phyloP scores from a whole-genome alignment of 2,797 vertebrate species.

The Scleropages formosus region DNA sequence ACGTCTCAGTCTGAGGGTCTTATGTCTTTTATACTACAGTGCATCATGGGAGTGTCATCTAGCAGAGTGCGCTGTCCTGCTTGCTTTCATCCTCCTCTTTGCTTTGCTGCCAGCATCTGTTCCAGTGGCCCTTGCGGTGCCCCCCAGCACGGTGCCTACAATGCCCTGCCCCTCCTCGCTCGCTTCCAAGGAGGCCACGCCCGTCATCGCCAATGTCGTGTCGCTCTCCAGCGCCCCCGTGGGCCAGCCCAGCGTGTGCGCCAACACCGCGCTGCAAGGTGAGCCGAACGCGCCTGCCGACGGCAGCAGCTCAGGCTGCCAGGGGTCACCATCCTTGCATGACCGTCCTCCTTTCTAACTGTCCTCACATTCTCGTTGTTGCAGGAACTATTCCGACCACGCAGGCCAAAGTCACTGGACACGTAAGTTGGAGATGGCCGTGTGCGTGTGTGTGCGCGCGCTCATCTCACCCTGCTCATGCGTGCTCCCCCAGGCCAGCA shows the following conservation, averaged over 20 bases:
- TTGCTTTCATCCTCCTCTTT: neutral
- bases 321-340: neutral
- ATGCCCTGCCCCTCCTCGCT: constrained; percentile 32
- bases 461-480: constrained; percentile 6
- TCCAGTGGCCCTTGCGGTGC: constrained; percentile 24
- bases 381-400: constrained; percentile 77
- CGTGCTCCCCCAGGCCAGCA: constrained; percentile 68
- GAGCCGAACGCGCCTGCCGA: no score
- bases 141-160: constrained; percentile 50
- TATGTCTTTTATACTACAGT: no score
- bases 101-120: constrained; percentile 24
- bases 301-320: no score
- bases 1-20: no score
- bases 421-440: constrained; percentile 69
- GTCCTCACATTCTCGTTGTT: neutral
- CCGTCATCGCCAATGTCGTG: constrained; percentile 90
- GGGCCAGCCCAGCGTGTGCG: constrained; percentile 69
- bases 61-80: neutral
- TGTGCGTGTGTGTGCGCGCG: neutral
- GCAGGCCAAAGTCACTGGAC: constrained; percentile 74
- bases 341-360: neutral
- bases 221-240: constrained; percentile 82
- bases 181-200: constrained; percentile 73
- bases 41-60: neutral
- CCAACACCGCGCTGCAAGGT: constrained; percentile 79